A percentile compares a stretch with the other conserved stretches of the same genome.
phyloP scores from a whole-genome alignment of 2,888 invertebrate species.

The Diarsia dahlii region DNA sequence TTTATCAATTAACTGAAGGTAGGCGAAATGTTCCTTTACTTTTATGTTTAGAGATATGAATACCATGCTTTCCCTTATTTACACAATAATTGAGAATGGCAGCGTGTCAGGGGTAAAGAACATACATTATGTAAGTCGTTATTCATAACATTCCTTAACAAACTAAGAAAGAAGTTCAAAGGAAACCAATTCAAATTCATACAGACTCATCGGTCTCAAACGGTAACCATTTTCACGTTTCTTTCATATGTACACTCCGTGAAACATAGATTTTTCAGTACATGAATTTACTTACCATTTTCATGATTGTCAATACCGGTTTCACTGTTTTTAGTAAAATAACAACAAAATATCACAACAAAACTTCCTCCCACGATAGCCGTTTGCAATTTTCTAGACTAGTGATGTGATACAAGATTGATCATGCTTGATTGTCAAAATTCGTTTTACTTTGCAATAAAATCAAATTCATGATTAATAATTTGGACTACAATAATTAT shows the following conservation, averaged over 20 bases:
- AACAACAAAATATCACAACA: conserved; percentile 85
- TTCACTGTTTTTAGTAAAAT: conserved; percentile 75
- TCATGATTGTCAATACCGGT: conserved; percentile 70
- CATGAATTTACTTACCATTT: conserved; percentile 78
- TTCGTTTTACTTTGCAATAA: background rate
- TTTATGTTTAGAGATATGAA: conserved; percentile 26
- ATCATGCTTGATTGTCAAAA: background rate
- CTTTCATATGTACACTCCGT: background rate
- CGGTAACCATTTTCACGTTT: conserved; percentile 15
- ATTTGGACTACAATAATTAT: rapidly evolving
- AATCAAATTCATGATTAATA: background rate
- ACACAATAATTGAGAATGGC: background rate
- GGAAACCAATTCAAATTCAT: conserved; percentile 58
- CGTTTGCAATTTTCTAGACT: conserved; percentile 78
- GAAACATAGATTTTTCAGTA: background rate
- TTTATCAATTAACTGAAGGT: conserved; percentile 64
- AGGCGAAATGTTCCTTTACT: conserved; percentile 50
- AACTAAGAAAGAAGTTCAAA: conserved; percentile 46
- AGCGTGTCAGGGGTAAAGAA: background rate
- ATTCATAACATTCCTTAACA: conserved; percentile 9
- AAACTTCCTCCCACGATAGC: conserved; percentile 82
- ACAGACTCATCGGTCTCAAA: conserved; percentile 49
- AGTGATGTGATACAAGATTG: conserved; percentile 66
- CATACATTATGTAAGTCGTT: background rate
- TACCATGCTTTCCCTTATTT: conserved; percentile 37